These are phyloP conservation scores for Tribolium freemani DNA, from an alignment of 2,888 invertebrate genomes.

Conservation along the genomic window DNA sequence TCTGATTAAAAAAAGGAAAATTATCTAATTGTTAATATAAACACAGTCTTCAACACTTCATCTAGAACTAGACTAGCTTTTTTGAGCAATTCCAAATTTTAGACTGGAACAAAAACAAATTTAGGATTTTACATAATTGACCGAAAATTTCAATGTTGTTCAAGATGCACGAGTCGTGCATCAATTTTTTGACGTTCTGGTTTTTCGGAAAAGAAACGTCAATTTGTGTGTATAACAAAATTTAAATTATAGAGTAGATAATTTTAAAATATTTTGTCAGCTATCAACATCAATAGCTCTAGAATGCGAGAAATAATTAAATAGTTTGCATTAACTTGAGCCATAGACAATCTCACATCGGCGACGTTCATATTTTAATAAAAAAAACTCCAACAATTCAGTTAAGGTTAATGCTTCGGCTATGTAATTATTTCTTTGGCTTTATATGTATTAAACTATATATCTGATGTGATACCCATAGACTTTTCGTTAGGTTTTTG, in stretches of 20 bases:
- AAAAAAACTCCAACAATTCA: constrained; percentile 15
- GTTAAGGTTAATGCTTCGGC: constrained; percentile 53
- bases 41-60: constrained; percentile 40
- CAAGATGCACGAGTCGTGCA: constrained; percentile 6
- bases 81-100: constrained; percentile 46
- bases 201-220: constrained; percentile 34
- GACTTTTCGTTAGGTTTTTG: constrained; percentile 51
- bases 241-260: constrained; percentile 43
- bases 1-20: constrained; percentile 36
- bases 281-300: constrained; percentile 64
- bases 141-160: constrained; percentile 38
- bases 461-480: constrained; percentile 65
- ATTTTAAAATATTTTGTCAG: constrained; percentile 55
- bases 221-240: constrained; percentile 51
- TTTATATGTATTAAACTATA: constrained; percentile 62
- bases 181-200: constrained; percentile 28
- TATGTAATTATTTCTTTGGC: constrained; percentile 63
- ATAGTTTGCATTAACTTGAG: constrained; percentile 56
- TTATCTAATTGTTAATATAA: constrained; percentile 35
- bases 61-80: constrained; percentile 41
- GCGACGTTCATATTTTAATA: constrained; percentile 30
- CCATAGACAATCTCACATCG: constrained; percentile 39
- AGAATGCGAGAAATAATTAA: constrained; percentile 61
- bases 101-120: constrained; percentile 49
- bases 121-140: constrained; percentile 47